Evolutionary conservation across 2,113 vertebrate genomes (phyloP).

Genomic region (Lampris incognitus): DNA sequence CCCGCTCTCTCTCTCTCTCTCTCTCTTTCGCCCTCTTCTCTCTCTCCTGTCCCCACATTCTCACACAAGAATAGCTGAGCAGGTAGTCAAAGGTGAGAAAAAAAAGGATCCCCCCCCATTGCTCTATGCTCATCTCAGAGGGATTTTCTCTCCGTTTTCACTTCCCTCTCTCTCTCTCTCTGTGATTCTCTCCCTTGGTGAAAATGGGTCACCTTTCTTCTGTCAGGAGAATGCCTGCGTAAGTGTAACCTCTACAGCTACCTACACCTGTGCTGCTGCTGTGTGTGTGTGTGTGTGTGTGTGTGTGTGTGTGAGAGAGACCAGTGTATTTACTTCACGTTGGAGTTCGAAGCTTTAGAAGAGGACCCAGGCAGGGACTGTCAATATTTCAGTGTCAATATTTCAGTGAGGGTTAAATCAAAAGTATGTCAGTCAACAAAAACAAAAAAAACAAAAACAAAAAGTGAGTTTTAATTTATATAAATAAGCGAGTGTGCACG

Average conservation of each 20-base stretch:
- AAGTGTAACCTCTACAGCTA: conserved; percentile 55
- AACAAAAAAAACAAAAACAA: too few species aligned
- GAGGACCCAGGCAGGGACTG: conserved; percentile 60
- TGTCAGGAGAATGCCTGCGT: conserved; percentile 57
- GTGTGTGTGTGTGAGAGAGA: not conserved
- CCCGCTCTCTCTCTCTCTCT: conserved; percentile 14
- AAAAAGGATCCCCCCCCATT: conserved; percentile 23
- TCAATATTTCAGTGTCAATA: not conserved
- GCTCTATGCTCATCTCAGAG: conserved; percentile 54
- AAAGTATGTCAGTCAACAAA: too few species aligned
- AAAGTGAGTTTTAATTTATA: too few species aligned
- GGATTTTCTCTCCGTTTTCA: conserved; percentile 56
- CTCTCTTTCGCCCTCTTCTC: conserved; percentile 21
- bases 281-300: conserved; percentile 7
- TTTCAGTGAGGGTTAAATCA: too few species aligned
- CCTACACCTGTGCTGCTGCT: too few species aligned
- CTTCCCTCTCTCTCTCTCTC: conserved; percentile 26
- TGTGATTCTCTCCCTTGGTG: conserved; percentile 62
- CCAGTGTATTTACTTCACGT: conserved; percentile 34
- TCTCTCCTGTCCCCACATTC: conserved; percentile 14
- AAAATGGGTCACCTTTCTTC: conserved; percentile 81
- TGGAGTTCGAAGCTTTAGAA: conserved; percentile 31
- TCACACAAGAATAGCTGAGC: conserved; percentile 40
- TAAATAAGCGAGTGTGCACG: not conserved
- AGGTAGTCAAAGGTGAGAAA: conserved; percentile 33